phyloP scores from a whole-genome alignment of 2,113 vertebrate genomes.

The Circaetus cinerascens region DNA sequence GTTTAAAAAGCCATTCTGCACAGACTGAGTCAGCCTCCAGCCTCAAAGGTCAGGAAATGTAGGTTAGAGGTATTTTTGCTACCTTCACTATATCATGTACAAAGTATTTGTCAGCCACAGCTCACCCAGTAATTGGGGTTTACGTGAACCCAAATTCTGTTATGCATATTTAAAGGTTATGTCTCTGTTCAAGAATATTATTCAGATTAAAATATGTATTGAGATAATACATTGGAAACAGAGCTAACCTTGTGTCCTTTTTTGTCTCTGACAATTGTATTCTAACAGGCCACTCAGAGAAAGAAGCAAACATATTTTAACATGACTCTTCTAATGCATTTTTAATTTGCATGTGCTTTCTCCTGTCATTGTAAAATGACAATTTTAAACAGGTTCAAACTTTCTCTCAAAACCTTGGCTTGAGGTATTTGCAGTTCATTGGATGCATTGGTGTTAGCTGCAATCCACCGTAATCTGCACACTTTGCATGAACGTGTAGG shows the following conservation, averaged over 20 bases:
- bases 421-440: neutral
- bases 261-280: neutral
- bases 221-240: neutral
- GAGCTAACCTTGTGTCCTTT: neutral
- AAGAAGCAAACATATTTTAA: neutral
- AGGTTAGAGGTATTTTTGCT: neutral
- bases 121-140: neutral
- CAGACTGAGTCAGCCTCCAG: neutral
- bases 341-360: neutral
- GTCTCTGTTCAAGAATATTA: neutral
- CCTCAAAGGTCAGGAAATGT: neutral
- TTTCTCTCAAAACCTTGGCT: neutral
- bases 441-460: neutral
- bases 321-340: neutral
- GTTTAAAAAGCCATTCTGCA: neutral
- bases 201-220: neutral
- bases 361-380: neutral
- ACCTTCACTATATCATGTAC: neutral
- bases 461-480: neutral
- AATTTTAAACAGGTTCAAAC: neutral
- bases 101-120: neutral
- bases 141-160: neutral
- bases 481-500: rapidly evolving
- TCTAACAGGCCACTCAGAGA: neutral
- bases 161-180: neutral